phyloP scores from a whole-genome alignment of 2,113 vertebrate genomes.

The Mirounga angustirostris region DNA sequence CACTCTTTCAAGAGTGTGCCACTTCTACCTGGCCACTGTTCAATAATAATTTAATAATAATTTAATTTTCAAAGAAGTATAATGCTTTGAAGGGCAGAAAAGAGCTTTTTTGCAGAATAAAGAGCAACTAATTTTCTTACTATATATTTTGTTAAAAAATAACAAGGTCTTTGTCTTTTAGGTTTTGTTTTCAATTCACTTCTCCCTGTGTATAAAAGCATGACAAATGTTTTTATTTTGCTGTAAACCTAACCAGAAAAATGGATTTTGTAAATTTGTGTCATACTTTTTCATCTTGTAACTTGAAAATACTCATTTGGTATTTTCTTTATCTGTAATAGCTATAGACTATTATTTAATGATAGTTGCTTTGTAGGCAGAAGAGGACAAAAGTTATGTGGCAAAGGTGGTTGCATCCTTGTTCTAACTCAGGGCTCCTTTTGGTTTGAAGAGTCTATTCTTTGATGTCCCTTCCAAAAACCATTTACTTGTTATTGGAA shows the following conservation, averaged over 20 bases:
- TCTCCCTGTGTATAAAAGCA: neutral
- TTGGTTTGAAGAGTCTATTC: neutral
- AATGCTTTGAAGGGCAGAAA: neutral
- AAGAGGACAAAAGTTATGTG: neutral
- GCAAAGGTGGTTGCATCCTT: neutral
- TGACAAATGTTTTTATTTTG: neutral
- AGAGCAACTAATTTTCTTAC: neutral
- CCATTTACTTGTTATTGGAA: neutral
- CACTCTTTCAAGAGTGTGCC: neutral
- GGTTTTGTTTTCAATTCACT: neutral
- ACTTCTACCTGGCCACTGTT: neutral
- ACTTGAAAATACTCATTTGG: neutral
- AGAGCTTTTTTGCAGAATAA: neutral
- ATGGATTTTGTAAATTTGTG: neutral
- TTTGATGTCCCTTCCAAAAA: neutral
- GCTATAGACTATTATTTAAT: neutral
- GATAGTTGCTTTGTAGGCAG: neutral
- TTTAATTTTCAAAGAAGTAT: constrained; percentile 14
- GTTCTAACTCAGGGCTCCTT: neutral
- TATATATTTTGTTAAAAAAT: neutral
- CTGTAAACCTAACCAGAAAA: neutral
- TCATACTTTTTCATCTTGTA: neutral
- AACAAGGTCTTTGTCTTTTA: neutral
- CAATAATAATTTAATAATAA: neutral
- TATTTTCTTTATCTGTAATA: neutral